Evolutionary conservation across 2,113 vertebrate genomes (phyloP).

Genomic region (Nycticorax nycticorax): DNA sequence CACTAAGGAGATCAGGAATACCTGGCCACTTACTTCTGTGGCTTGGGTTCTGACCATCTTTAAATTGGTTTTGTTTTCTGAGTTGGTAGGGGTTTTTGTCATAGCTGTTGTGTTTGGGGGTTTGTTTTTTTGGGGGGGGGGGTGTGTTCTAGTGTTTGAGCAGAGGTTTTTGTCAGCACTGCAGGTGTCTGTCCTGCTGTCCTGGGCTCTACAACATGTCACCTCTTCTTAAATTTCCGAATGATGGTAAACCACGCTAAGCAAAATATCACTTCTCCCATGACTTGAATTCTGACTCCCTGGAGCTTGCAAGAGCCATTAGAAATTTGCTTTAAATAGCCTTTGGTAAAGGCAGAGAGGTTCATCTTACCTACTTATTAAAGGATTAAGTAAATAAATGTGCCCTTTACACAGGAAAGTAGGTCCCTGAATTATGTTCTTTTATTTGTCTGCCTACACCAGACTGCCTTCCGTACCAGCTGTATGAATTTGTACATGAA

Average conservation of each 20-base stretch:
- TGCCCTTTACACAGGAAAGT: neutral
- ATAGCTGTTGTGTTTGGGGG: neutral
- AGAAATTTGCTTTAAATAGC: constrained; percentile 14
- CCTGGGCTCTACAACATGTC: neutral
- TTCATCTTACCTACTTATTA: constrained; percentile 13
- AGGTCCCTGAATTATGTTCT: neutral
- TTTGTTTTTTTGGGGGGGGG: neutral
- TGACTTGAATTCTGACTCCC: neutral
- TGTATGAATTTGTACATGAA: neutral
- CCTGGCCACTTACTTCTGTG: neutral
- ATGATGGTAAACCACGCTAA: neutral
- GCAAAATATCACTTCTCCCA: neutral
- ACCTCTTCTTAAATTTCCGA: neutral
- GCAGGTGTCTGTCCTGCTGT: neutral
- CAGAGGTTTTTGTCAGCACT: neutral
- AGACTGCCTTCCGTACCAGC: neutral
- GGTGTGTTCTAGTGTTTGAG: neutral
- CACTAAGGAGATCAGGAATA: neutral
- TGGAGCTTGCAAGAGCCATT: constrained; percentile 1
- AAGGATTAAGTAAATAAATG: constrained; percentile 32
- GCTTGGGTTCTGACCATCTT: neutral
- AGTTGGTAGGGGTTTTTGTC: neutral
- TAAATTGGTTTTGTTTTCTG: neutral
- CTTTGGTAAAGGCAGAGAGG: constrained; percentile 9
- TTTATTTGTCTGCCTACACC: neutral